Base-by-base conservation (phyloP, 2,797 vertebrate genomes). In the Clarias platycephalus region DNA sequence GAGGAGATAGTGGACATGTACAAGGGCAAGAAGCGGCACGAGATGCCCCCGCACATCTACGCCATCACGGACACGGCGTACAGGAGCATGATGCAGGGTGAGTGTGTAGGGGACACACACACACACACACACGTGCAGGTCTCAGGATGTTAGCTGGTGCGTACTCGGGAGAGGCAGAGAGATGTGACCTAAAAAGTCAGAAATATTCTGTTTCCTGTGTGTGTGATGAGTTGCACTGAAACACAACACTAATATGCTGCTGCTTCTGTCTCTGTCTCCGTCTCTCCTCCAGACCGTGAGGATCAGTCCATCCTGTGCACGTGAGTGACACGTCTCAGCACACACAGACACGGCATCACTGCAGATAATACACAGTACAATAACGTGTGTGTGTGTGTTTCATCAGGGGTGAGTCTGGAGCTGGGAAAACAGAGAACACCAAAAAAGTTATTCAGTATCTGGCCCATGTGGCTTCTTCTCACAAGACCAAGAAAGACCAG, bases 1-100 rank as follows among this genome's bases (percentile, higher is more conserved):
- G 98, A 99, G 93, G 97, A 99, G 94, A 99, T 99, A 0, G 96
- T 99, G 85, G 98, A 99, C 0, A 99, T 99, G 98, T 99, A 99
- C 93, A 99, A 98, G 94, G 98, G 98, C 94, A 99, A 99, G 94
- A 99, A 99, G 92, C 95, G 97, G 81, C 98, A 99, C 0, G 98
- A 99, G 93, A 98, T 99, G 97, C 98, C 98, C 0, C 98, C 98
- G 63, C 98, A 99, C 87, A 99, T 99, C 94, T 99, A 99, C 0
- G 97, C 98, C 92, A 99, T 99, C 93, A 97, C 98, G 82, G 98
- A 99, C 92, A 98, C 96, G 0, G 95, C 98, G 83, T 99, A 99
- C 93, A 95, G 98, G 92, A 99, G 98, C 93, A 99, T 99, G 98
- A 98, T 99, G 37, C 83, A 80, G 40, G 60, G 79, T 74, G 10